phyloP scores from a whole-genome alignment of 2,888 invertebrate species.

The Candidula unifasciata region DNA sequence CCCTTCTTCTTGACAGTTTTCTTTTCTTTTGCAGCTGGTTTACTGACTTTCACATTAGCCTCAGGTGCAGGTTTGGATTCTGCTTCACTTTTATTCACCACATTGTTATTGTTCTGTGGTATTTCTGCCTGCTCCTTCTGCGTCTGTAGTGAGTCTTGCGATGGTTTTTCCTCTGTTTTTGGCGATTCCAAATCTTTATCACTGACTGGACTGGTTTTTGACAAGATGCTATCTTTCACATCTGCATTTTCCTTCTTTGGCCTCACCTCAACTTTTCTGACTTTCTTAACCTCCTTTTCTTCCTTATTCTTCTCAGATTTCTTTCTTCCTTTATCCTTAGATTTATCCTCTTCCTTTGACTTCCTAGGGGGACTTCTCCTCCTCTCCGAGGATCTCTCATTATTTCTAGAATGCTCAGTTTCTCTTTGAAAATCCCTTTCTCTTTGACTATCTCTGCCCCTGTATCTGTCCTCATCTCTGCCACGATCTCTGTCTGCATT shows the following conservation, averaged over 20 bases:
- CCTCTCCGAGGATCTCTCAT: conserved; percentile 76
- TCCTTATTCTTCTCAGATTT: conserved; percentile 59
- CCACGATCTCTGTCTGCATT: conserved; percentile 2
- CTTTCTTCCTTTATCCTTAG: conserved; percentile 56
- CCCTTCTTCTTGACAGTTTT: conserved; percentile 40
- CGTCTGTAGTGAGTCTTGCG: neutral
- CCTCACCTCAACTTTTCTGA: conserved; percentile 15
- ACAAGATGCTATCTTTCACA: conserved; percentile 15
- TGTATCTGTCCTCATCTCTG: conserved; percentile 22
- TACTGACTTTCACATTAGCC: neutral
- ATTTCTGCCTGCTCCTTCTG: neutral
- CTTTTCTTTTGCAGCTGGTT: conserved; percentile 41
- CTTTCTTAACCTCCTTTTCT: conserved; percentile 53
- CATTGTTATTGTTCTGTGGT: neutral
- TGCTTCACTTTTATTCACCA: neutral
- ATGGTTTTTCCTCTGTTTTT: conserved; percentile 19
- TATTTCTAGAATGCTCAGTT: conserved; percentile 50
- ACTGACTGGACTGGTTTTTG: conserved; percentile 36
- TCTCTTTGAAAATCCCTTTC: conserved; percentile 29
- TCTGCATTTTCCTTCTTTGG: conserved; percentile 34
- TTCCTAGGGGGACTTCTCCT: conserved; percentile 79
- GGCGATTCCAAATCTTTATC: conserved; percentile 22
- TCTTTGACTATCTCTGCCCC: conserved; percentile 27
- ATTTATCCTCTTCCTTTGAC: conserved; percentile 58
- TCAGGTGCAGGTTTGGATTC: neutral